phyloP scores from a whole-genome alignment of 2,113 vertebrate genomes.

The Protobothrops flavoviridis region DNA sequence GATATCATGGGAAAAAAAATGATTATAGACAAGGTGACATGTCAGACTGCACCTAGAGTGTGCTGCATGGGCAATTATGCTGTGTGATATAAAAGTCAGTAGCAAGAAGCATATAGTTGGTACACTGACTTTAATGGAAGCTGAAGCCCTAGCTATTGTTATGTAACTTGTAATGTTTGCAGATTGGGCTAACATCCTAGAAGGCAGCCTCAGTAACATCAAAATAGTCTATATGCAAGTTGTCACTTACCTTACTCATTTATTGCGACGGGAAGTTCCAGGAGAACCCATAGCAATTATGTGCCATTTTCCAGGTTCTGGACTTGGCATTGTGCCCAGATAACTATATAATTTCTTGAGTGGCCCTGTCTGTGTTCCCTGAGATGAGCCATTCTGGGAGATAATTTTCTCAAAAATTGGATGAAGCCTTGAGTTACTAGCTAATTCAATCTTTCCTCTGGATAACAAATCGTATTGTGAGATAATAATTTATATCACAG shows the following conservation, averaged over 20 bases:
- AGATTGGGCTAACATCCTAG: background rate
- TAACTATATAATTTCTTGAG: background rate
- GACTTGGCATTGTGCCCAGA: background rate
- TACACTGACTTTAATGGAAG: background rate
- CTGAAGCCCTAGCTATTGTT: background rate
- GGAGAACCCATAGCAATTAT: background rate
- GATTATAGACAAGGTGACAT: background rate
- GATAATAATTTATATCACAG: slow-evolving; percentile 61
- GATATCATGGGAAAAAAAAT: background rate
- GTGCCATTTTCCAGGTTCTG: background rate
- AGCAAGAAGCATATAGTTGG: background rate
- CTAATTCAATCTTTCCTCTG: slow-evolving; percentile 50
- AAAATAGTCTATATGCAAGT: background rate
- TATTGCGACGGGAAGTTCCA: background rate
- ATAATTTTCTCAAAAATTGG: background rate
- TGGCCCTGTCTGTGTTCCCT: background rate
- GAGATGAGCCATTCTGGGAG: background rate
- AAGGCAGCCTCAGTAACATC: background rate
- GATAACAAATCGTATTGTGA: slow-evolving; percentile 43
- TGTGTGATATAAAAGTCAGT: background rate
- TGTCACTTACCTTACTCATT: background rate
- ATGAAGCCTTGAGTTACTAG: slow-evolving; percentile 9
- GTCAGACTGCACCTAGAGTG: background rate
- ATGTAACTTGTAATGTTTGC: background rate
- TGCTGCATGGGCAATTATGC: background rate